phyloP scores from a whole-genome alignment of 2,888 invertebrate genomes.

The Halocaridina rubra region DNA sequence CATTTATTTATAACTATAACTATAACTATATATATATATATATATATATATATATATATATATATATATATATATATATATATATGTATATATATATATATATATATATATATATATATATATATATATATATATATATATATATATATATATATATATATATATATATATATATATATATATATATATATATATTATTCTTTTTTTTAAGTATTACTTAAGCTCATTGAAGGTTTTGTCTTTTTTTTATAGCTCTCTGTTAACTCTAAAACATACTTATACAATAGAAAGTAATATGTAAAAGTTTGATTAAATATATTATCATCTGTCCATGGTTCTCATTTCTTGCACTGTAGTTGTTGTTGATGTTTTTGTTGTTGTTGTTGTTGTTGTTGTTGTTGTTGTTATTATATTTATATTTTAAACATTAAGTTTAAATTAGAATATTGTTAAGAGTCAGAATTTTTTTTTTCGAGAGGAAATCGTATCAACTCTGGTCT shows the following conservation, averaged over 20 bases:
- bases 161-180: not conserved
- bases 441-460: no score
- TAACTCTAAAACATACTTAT: not conserved
- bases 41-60: not conserved
- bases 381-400: no score
- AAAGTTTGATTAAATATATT: not conserved
- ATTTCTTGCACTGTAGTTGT: not conserved
- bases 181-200: not conserved
- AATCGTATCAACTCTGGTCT: no score
- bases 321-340: not conserved
- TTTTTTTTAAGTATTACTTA: not conserved
- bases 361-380: no score
- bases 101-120: not conserved
- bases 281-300: no score
- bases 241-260: not conserved
- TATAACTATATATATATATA: not conserved
- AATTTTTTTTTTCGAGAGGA: no score
- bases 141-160: not conserved
- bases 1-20: not conserved
- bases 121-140: slow-evolving; percentile 2
- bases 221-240: not conserved
- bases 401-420: no score
- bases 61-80: not conserved
- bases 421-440: no score
- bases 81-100: not conserved